phyloP scores from a whole-genome alignment of 2,113 vertebrate species.

The Rhabdornis inornatus region DNA sequence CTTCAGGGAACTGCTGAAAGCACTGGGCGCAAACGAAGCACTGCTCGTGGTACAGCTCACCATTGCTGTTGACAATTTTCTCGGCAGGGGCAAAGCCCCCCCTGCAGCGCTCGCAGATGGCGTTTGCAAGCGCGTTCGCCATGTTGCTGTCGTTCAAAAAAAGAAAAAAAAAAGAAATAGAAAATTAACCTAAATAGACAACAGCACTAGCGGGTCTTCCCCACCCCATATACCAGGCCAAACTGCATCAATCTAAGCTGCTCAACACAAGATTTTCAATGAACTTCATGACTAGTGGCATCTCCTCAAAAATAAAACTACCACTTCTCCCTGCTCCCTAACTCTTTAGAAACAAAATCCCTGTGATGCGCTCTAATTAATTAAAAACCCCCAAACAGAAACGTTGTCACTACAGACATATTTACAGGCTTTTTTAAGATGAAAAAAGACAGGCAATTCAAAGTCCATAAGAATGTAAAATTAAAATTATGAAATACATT shows the following conservation, averaged over 20 bases:
- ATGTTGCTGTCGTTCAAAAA: conserved; percentile 85
- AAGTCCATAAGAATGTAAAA: background rate
- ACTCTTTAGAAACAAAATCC: background rate
- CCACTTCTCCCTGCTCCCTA: background rate
- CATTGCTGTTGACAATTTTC: conserved; percentile 97
- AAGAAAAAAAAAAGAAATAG: background rate
- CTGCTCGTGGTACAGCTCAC: conserved; percentile 95
- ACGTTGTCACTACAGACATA: rapidly evolving
- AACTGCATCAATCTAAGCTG: background rate
- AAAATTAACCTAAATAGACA: background rate
- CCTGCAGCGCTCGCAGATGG: conserved; percentile 92
- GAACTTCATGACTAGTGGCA: background rate
- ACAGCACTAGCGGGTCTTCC: background rate
- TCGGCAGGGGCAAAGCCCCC: conserved; percentile 89
- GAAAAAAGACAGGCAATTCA: background rate
- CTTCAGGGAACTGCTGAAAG: conserved; percentile 96
- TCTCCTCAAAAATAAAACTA: background rate
- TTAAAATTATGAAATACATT: background rate
- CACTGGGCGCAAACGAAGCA: conserved; percentile 98
- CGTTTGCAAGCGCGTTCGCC: conserved; percentile 93
- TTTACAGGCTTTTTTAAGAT: background rate
- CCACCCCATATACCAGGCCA: background rate
- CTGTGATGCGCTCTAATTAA: rapidly evolving
- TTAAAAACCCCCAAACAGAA: background rate
- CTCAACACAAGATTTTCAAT: background rate